Evolutionary conservation across 2,113 vertebrate genomes (phyloP).

Genomic region (Chaetura pelagica): DNA sequence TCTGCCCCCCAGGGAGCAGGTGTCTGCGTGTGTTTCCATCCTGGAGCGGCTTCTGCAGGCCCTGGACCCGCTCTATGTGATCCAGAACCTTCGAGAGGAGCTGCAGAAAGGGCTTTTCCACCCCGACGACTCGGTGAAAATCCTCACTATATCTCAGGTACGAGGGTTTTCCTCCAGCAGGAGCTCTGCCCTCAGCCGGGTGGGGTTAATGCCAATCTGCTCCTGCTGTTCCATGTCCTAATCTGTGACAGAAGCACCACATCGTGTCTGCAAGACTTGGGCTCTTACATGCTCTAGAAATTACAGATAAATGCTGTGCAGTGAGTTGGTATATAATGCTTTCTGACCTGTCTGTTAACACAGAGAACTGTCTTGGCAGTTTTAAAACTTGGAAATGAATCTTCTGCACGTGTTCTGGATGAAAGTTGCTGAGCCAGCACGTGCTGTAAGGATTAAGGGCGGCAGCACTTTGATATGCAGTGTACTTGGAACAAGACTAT

Average conservation of each 20-base stretch:
- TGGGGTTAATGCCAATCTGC: neutral
- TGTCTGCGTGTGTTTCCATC: constrained; percentile 87
- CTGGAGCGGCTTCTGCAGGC: constrained; percentile 88
- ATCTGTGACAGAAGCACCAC: neutral
- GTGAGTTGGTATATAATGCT: rapidly evolving
- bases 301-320: neutral
- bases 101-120: constrained; percentile 88
- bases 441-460: neutral
- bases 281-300: rapidly evolving
- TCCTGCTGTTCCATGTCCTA: neutral
- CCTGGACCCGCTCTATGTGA: constrained; percentile 83
- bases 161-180: neutral
- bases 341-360: rapidly evolving
- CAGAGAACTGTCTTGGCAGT: neutral
- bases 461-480: neutral
- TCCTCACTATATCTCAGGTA: constrained; percentile 90
- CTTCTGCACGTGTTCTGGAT: rapidly evolving
- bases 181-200: neutral
- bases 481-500: rapidly evolving
- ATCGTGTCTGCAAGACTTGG: rapidly evolving
- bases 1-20: constrained; percentile 82
- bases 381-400: neutral
- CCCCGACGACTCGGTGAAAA: constrained; percentile 84
- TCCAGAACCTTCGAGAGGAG: constrained; percentile 81
- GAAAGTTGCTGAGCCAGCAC: neutral